Evolutionary conservation across 2,888 invertebrate genomes (phyloP), one percentile per base, ranked within the genome.

Genomic region (Physocephala rufipes): DNA sequence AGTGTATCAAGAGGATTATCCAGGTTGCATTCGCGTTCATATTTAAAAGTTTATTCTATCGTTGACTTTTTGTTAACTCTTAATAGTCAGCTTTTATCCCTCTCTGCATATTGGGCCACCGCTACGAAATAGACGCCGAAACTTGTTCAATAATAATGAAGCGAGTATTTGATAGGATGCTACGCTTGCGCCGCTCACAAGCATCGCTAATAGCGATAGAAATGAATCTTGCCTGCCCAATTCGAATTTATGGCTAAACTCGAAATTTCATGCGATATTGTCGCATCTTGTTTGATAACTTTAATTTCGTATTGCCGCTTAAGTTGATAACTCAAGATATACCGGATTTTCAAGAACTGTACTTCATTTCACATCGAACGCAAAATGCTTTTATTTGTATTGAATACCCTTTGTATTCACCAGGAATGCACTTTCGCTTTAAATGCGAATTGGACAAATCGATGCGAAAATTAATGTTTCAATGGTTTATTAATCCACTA

Each of bases 161-260:
- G 58, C 43, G 49, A 65, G 51, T 28, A 55, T 19, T 49, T 9
- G 36, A 59, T 12, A 26, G 58, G 3, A 49, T 19, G 28, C 58
- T 24, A 24, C 24, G 24, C 3, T 24, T 28, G 26, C 16, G 26
- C 58, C 24, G 26, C 28, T 36, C 9, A 15, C 58, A 24, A 2
- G 13, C 16, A 51, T 19, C 43, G 16, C n/a, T n/a, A 53, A 7
- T 36, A n/a, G 67, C 45, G 45, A 69, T 67, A 45, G 47, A 63
- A 75, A 74, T 70, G 72, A 73, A 70, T 73, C 67, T 69, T 72
- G 61, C 67, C 53, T 71, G 70, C 75, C 79, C 80, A 82, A 79
- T 82, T 82, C 78, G 82, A 82, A 82, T 82, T 82, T 82, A 82
- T 82, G 77, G 71, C 74, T 74, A 72, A 79, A 78, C 78, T 77